These are phyloP conservation scores for Chrysolophus pictus DNA, from an alignment of 2,797 vertebrate species.

Conservation along the genomic window DNA sequence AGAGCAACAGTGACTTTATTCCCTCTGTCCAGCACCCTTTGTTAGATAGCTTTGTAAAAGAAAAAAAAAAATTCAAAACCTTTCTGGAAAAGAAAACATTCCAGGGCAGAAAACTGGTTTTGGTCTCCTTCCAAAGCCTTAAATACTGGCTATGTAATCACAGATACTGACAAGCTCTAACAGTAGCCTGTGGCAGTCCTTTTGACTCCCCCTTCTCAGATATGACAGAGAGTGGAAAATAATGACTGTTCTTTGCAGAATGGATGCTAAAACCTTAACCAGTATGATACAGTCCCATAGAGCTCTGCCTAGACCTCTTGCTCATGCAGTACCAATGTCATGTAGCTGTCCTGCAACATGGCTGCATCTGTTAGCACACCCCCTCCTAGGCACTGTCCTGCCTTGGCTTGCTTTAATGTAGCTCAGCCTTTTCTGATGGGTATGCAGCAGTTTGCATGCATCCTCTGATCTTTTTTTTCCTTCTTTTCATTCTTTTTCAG, in stretches of 20 bases:
- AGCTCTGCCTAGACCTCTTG: neutral
- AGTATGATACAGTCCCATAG: neutral
- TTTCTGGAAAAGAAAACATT: neutral
- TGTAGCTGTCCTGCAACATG: neutral
- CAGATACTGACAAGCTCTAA: neutral
- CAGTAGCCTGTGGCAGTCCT: neutral
- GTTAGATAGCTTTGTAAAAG: neutral
- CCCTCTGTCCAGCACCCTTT: neutral
- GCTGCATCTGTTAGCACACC: neutral
- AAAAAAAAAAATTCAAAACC: neutral
- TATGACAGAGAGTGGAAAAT: neutral
- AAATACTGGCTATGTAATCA: neutral
- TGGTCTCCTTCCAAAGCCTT: neutral
- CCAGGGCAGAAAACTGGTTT: neutral
- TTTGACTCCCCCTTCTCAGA: neutral
- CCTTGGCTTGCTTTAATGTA: neutral
- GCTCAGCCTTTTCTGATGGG: neutral
- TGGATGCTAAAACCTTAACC: neutral
- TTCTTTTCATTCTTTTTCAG: conserved; percentile 72
- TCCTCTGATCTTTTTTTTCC: neutral
- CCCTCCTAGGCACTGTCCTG: rapidly evolving
- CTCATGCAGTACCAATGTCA: rapidly evolving
- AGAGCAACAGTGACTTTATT: neutral
- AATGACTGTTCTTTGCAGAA: rapidly evolving
- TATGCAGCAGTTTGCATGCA: neutral